phyloP scores from a whole-genome alignment of 2,888 invertebrate genomes.

The Lochmaea capreae region DNA sequence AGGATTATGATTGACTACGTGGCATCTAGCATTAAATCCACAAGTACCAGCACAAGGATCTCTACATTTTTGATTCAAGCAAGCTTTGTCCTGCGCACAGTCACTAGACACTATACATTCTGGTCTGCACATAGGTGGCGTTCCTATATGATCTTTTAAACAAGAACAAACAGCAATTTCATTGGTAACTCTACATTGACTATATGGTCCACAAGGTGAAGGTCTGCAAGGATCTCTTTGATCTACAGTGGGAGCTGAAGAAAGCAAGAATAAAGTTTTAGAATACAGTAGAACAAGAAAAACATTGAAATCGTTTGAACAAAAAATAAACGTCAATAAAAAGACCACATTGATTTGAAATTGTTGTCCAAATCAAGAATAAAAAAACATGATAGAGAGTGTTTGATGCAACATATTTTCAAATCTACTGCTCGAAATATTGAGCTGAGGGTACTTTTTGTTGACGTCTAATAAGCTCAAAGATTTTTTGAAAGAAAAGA shows the following conservation, averaged over 20 bases:
- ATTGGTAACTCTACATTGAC: conserved; percentile 78
- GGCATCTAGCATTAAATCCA: conserved; percentile 83
- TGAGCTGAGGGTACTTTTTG: neutral
- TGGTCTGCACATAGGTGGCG: conserved; percentile 80
- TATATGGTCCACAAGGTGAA: conserved; percentile 85
- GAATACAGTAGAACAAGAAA: neutral
- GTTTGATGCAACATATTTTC: too few species aligned
- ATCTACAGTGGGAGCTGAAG: conserved; percentile 54
- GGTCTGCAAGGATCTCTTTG: conserved; percentile 72
- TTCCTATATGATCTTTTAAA: conserved; percentile 80
- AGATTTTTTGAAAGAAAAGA: conserved; percentile 9
- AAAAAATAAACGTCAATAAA: neutral
- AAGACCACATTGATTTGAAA: neutral
- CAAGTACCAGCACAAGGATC: conserved; percentile 89
- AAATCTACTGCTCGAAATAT: too few species aligned
- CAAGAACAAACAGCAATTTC: conserved; percentile 86
- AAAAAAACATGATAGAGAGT: too few species aligned
- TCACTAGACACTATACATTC: conserved; percentile 88
- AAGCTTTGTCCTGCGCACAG: conserved; percentile 83
- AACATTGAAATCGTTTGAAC: conserved; percentile 23
- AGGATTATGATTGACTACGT: conserved; percentile 87
- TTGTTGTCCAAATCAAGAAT: too few species aligned
- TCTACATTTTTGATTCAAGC: conserved; percentile 81
- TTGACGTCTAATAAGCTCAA: neutral
- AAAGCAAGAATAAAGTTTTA: neutral